These are phyloP conservation scores for Rhagium mordax DNA, from an alignment of 2,888 invertebrate genomes.

Conservation along the genomic window DNA sequence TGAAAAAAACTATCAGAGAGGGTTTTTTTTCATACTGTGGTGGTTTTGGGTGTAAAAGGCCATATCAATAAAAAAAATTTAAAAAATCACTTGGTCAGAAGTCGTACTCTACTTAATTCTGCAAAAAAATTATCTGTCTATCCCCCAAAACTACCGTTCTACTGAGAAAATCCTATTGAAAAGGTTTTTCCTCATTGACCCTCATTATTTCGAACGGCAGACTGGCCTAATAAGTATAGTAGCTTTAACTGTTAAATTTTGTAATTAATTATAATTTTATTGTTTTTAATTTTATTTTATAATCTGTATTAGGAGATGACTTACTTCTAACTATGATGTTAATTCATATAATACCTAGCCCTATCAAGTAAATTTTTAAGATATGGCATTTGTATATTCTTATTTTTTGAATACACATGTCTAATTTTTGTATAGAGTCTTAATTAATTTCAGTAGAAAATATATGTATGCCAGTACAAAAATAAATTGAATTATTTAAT, in stretches of 20 bases:
- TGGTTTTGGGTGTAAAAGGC: no score
- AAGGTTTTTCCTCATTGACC: no score
- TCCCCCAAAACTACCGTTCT: no score
- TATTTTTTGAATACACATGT: neutral
- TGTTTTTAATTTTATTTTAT: neutral
- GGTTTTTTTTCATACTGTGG: no score
- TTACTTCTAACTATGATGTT: neutral
- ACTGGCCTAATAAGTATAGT: no score
- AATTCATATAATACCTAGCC: neutral
- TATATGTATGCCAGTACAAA: neutral
- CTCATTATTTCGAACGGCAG: no score
- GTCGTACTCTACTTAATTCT: no score
- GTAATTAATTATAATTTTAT: neutral
- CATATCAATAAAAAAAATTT: no score
- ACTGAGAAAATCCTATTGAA: no score
- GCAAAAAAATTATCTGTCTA: no score
- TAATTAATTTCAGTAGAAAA: neutral
- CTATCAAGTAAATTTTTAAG: neutral
- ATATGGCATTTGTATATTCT: neutral
- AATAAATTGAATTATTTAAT: neutral
- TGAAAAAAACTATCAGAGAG: no score
- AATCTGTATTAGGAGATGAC: neutral
- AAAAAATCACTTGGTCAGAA: no score
- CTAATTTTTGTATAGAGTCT: neutral
- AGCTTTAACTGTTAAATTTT: neutral